These are phyloP conservation scores for Galendromus occidentalis DNA, from an alignment of 1,140 invertebrate genomes.

Conservation along the genomic window DNA sequence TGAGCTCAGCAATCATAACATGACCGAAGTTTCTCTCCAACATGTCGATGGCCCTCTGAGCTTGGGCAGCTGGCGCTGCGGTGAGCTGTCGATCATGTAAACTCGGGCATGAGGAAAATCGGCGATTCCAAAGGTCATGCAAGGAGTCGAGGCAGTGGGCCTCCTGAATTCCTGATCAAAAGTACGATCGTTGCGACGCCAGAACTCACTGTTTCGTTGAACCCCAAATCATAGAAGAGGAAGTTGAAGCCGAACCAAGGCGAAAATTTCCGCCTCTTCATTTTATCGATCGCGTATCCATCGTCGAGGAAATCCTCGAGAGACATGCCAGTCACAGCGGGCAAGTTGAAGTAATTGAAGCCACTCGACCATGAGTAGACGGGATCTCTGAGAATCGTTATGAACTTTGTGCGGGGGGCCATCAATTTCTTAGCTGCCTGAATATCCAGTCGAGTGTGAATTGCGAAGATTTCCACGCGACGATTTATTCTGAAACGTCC, in stretches of 20 bases:
- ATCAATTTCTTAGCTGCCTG: background rate
- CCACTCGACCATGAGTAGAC: background rate
- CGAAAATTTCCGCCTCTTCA: background rate
- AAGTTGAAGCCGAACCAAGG: background rate
- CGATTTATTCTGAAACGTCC: background rate
- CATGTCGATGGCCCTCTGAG: background rate
- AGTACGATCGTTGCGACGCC: too few species aligned
- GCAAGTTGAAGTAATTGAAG: background rate
- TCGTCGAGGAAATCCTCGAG: background rate
- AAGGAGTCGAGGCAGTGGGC: too few species aligned
- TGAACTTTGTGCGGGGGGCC: background rate
- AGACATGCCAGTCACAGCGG: background rate
- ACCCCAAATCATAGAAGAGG: background rate
- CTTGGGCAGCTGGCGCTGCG: background rate
- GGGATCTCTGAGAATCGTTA: background rate
- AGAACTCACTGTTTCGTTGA: background rate
- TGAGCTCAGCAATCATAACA: constrained; percentile 22
- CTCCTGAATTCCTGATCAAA: too few species aligned
- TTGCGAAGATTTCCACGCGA: background rate
- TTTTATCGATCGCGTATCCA: background rate
- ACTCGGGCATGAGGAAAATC: too few species aligned
- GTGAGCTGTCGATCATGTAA: too few species aligned
- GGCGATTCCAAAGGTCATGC: too few species aligned
- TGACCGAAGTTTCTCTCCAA: constrained; percentile 22
- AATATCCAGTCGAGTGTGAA: background rate